These are phyloP conservation scores for Scyliorhinus canicula DNA, from an alignment of 2,797 vertebrate genomes.

Conservation along the genomic window DNA sequence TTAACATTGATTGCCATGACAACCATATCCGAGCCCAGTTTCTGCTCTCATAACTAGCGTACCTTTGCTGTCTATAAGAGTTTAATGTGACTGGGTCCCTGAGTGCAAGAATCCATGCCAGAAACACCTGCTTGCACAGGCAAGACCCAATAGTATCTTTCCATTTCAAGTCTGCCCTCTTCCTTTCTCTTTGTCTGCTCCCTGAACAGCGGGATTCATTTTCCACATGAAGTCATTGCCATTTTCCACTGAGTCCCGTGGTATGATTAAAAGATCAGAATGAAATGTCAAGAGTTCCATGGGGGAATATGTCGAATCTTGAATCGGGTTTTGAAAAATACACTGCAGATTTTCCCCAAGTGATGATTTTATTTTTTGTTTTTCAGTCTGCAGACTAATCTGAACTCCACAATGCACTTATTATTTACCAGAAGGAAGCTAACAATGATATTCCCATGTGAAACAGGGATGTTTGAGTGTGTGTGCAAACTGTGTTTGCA, in stretches of 20 bases:
- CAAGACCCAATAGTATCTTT: background rate
- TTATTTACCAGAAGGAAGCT: background rate
- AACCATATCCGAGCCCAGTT: background rate
- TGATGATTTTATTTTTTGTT: constrained; percentile 13
- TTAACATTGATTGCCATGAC: constrained; percentile 39
- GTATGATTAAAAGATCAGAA: constrained; percentile 34
- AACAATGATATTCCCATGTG: background rate
- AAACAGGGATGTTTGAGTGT: background rate
- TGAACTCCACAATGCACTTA: background rate
- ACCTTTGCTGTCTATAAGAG: background rate
- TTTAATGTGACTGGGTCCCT: background rate
- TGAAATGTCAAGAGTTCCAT: background rate
- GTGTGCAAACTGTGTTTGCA: background rate
- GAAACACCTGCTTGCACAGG: background rate
- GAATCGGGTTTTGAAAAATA: constrained; percentile 16
- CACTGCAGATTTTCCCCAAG: constrained; percentile 7
- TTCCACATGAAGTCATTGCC: constrained; percentile 23
- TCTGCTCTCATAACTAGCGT: background rate
- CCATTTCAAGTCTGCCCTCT: background rate
- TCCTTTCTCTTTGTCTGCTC: background rate
- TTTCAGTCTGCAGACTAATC: background rate
- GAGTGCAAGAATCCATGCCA: background rate
- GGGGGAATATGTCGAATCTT: background rate
- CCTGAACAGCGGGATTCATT: constrained; percentile 21
- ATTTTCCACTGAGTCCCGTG: constrained; percentile 15